Evolutionary conservation across 2,113 vertebrate genomes (phyloP), one percentile per base, ranked within the genome.

Genomic region (Mesembrinibis cayennensis): DNA sequence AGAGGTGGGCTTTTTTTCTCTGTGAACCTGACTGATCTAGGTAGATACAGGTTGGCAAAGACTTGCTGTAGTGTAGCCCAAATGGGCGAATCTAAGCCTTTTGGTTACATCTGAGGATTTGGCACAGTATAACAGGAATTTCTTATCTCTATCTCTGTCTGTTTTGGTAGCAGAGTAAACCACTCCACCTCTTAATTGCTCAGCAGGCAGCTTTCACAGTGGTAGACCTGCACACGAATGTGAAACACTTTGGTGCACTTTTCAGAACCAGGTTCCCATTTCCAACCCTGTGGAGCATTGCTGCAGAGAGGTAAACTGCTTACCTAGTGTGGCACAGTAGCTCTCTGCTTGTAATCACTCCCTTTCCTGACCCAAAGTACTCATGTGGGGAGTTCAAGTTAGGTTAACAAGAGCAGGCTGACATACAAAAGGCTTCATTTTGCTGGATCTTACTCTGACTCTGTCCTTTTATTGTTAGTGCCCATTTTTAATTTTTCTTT

Each of bases 351-450:
- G 29, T 58, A 81, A 73, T 71, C 1, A 0, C 45, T 82, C 52
- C 1, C 0, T 83, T 92, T 93, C 50, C 88, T 90, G 92, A 81
- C 86, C 49, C 72, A 67, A 67, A 70, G 63, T 20, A 74, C 50
- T 74, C 82, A 38, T 23, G 45, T 25, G 83, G 92, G 76, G 83
- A 95, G 87, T 91, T 97, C 73, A 87, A 32, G 56, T 89, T 69
- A 82, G 81, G 94, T 94, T 96, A 95, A 95, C 44, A 89, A 92
- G 82, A 91, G 59, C 79, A 92, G 32, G 36, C 62, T 71, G 80
- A 71, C 72, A 16, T 56, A 79, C 65, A 84, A 89, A 93, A 90
- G 49, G 38, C 21, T 45, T 83, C 47, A 62, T 73, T 77, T 94
- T 8, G 3, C 87, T 76, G 49, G 78, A 90, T 76, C 42, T 69